A percentile compares a stretch with the other conserved stretches of the same genome.
These are phyloP conservation scores for Diuraphis noxia DNA, from an alignment of 1,140 invertebrate genomes.

Conservation along the genomic window DNA sequence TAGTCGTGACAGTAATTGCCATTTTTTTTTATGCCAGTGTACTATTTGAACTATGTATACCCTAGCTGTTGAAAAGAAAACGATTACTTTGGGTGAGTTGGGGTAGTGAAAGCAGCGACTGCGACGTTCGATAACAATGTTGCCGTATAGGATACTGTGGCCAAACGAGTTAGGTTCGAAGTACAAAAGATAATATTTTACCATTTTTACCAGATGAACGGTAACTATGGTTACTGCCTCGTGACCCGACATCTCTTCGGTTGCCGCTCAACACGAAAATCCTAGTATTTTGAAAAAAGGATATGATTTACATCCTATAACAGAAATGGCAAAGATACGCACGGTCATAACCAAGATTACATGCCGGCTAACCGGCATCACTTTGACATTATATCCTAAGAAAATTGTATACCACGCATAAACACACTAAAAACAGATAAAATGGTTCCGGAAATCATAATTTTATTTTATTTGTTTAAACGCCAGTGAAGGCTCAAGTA, in stretches of 20 bases:
- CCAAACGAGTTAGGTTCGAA: background rate
- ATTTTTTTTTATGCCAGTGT: background rate
- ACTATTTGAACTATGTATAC: background rate
- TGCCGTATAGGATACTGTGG: background rate
- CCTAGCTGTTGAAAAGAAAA: background rate
- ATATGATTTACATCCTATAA: slow-evolving; percentile 31
- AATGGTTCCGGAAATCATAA: background rate
- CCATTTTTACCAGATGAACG: background rate
- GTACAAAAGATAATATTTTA: background rate
- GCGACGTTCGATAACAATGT: slow-evolving; percentile 1
- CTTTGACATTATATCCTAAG: background rate
- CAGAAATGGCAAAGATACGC: background rate
- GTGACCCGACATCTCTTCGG: background rate
- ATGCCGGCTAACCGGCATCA: background rate
- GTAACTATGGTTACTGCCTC: background rate
- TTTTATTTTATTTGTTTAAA: no score
- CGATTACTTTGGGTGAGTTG: background rate
- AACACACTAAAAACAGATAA: background rate
- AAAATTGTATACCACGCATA: background rate
- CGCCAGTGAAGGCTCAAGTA: no score
- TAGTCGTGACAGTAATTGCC: background rate
- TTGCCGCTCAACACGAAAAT: slow-evolving; percentile 13
- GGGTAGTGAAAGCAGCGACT: background rate
- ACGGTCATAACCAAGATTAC: background rate
- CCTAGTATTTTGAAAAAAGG: slow-evolving; percentile 15